Evolutionary conservation across 2,888 invertebrate genomes (phyloP).

Genomic region (Eupithecia abbreviata): DNA sequence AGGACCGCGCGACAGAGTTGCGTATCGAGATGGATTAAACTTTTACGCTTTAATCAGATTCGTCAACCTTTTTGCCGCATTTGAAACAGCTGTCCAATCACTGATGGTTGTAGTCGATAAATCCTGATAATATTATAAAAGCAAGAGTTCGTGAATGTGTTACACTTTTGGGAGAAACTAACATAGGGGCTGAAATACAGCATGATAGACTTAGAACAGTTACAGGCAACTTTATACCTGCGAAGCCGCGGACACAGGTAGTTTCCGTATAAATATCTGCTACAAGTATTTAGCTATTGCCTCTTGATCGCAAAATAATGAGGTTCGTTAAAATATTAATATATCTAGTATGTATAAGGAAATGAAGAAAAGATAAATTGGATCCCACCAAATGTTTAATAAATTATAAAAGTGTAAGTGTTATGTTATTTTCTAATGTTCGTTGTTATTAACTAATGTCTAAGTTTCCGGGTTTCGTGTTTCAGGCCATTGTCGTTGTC

Average conservation of each 20-base stretch:
- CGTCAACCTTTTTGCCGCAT: not conserved
- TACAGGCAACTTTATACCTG: not conserved
- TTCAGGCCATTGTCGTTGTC: constrained; percentile 45
- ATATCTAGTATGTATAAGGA: not conserved
- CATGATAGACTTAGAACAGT: not conserved
- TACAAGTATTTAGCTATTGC: not conserved
- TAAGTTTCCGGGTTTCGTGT: constrained; percentile 44
- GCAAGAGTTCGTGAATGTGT: not conserved
- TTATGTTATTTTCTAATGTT: constrained; percentile 56
- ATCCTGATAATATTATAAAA: not conserved
- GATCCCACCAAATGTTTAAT: constrained; percentile 58
- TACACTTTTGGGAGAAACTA: not conserved
- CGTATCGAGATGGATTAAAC: not conserved
- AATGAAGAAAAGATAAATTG: constrained; percentile 27
- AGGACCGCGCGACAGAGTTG: not conserved
- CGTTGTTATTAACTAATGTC: constrained; percentile 37
- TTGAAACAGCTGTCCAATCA: constrained; percentile 1
- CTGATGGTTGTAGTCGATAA: not conserved
- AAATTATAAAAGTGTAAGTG: constrained; percentile 49
- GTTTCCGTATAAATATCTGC: not conserved
- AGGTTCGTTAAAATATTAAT: not conserved
- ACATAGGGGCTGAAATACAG: not conserved
- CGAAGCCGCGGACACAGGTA: not conserved
- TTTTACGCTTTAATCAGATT: not conserved
- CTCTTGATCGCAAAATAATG: not conserved